Evolutionary conservation across 1,140 invertebrate species (phyloP).

Genomic region (Colletes latitarsis): DNA sequence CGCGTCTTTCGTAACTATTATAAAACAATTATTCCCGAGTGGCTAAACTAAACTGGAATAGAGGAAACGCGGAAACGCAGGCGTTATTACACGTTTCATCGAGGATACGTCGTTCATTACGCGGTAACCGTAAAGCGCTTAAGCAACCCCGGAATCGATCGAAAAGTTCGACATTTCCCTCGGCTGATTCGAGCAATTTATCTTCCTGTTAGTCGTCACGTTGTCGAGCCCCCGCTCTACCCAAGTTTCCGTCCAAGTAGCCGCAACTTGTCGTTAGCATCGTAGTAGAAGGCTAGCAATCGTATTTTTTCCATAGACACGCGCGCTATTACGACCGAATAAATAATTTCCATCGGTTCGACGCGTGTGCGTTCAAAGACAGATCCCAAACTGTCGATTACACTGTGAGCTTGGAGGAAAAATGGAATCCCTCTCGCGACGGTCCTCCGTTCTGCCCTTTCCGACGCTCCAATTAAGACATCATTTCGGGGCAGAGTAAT

Average conservation of each 20-base stretch:
- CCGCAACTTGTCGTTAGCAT: no score
- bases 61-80: slow-evolving; percentile 48
- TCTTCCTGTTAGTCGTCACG: no score
- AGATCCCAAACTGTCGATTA: no score
- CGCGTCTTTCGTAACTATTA: slow-evolving; percentile 34
- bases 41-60: slow-evolving; percentile 9
- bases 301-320: no score
- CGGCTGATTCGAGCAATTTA: no score
- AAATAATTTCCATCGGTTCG: no score
- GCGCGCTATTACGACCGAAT: no score
- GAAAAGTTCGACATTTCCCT: background rate
- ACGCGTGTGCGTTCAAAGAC: no score
- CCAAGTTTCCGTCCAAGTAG: background rate
- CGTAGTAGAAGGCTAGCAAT: no score
- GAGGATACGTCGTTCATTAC: slow-evolving; percentile 50
- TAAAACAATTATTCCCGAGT: slow-evolving; percentile 24
- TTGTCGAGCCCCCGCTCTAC: no score
- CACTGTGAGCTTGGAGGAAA: no score
- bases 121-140: slow-evolving; percentile 29
- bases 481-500: slow-evolving; percentile 25
- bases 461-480: slow-evolving; percentile 23
- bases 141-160: background rate
- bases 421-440: slow-evolving; percentile 7
- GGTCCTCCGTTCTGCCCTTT: background rate
- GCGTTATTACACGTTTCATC: slow-evolving; percentile 46